Percentiles rank a stretch among this genome's conserved stretches.
Evolutionary conservation across 2,888 invertebrate genomes (phyloP).

Genomic region (Xanthia togata): DNA sequence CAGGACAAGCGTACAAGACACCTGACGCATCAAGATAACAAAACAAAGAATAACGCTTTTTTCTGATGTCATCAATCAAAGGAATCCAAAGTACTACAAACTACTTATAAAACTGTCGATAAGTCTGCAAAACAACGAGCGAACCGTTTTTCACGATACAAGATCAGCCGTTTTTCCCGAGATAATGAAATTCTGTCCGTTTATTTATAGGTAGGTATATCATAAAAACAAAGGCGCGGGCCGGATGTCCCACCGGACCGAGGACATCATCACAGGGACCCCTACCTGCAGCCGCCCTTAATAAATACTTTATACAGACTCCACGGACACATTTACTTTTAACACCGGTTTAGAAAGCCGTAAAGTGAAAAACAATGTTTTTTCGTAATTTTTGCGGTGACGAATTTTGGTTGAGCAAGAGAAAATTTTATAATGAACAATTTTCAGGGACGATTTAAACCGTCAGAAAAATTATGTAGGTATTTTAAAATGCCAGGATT

Average conservation of each 20-base stretch:
- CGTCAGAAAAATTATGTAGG: not conserved
- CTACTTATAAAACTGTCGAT: constrained; percentile 8
- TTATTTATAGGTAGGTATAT: constrained; percentile 54
- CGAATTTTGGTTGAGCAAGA: constrained; percentile 4
- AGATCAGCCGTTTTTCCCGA: constrained; percentile 38
- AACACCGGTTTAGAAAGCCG: constrained; percentile 70
- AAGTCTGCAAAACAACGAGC: constrained; percentile 4
- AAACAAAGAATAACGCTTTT: not conserved
- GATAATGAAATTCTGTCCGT: constrained; percentile 63
- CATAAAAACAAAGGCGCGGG: constrained; percentile 77
- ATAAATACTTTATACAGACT: constrained; percentile 80
- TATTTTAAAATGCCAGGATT: not conserved
- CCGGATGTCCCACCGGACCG: constrained; percentile 70
- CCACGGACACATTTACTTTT: constrained; percentile 71
- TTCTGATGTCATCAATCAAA: not conserved
- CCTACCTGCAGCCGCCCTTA: constrained; percentile 68
- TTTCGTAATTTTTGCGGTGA: constrained; percentile 23
- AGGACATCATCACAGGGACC: constrained; percentile 43
- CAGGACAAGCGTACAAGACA: not conserved
- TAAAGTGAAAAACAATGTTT: constrained; percentile 72
- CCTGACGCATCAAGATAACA: too few relatives aligned
- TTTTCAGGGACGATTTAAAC: not conserved
- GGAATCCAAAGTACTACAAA: not conserved
- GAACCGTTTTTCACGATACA: constrained; percentile 2
- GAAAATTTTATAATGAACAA: not conserved